phyloP scores from a whole-genome alignment of 1,140 invertebrate species.

The Helicorthomorpha holstii region DNA sequence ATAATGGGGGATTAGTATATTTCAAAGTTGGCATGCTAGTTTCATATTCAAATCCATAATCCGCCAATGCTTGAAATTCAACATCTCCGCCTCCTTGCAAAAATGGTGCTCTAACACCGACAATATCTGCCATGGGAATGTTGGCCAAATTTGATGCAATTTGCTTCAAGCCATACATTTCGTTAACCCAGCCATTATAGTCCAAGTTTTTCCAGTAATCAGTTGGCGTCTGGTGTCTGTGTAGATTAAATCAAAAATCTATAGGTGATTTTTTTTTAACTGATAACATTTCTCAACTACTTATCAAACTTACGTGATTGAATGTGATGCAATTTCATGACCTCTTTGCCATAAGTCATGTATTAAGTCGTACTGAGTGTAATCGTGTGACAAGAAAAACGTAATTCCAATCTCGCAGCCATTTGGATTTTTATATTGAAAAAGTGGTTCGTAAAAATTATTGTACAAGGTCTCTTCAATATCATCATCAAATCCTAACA shows the following conservation, averaged over 20 bases:
- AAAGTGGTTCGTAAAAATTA: slow-evolving; percentile 24
- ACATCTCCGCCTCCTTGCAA: slow-evolving; percentile 43
- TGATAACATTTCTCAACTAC: not conserved
- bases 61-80: slow-evolving; percentile 34
- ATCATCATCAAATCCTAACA: slow-evolving; percentile 60
- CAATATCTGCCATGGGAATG: slow-evolving; percentile 27
- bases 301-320: slow-evolving; percentile 40
- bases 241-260: not conserved
- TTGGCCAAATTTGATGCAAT: slow-evolving; percentile 35
- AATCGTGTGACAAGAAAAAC: slow-evolving; percentile 64
- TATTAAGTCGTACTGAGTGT: slow-evolving; percentile 65
- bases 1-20: slow-evolving; percentile 46
- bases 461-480: slow-evolving; percentile 58
- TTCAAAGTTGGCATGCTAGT: slow-evolving; percentile 53
- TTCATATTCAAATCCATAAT: slow-evolving; percentile 40
- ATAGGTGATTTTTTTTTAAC: slow-evolving; percentile 12
- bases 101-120: slow-evolving; percentile 39
- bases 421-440: slow-evolving; percentile 59
- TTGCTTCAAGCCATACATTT: slow-evolving; percentile 37
- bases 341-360: slow-evolving; percentile 63
- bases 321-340: slow-evolving; percentile 72
- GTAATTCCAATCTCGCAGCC: slow-evolving; percentile 59
- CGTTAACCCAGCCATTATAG: slow-evolving; percentile 28
- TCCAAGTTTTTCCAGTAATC: slow-evolving; percentile 33
- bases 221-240: slow-evolving; percentile 26